A percentile compares a stretch with the other conserved stretches of the same genome.
phyloP scores from a whole-genome alignment of 37 sponge, comb jelly and placozoan species.

The Crambe crambe region DNA sequence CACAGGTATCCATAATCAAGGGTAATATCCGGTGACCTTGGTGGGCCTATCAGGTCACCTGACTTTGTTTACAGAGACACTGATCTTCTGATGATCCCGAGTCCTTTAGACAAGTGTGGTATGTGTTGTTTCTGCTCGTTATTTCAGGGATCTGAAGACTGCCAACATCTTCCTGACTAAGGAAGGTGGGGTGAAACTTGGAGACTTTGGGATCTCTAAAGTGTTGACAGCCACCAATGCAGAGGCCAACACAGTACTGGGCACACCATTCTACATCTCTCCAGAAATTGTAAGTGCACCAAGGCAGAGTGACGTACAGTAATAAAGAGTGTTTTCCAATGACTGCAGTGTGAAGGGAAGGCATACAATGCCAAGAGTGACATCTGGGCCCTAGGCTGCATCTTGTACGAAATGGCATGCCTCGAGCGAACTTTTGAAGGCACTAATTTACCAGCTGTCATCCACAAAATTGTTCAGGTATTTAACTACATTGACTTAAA shows the following conservation, averaged over 20 bases:
- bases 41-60: too few relatives aligned
- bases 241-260: slow-evolving; percentile 89
- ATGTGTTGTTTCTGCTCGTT: too few relatives aligned
- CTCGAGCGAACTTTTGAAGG: slow-evolving; percentile 92
- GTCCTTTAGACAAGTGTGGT: too few relatives aligned
- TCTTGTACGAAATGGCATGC: slow-evolving; percentile 79
- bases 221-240: slow-evolving; percentile 69
- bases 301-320: background rate
- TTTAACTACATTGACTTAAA: too few relatives aligned
- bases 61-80: too few relatives aligned
- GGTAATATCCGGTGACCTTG: too few relatives aligned
- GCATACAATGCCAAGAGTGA: slow-evolving; percentile 89
- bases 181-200: slow-evolving; percentile 89
- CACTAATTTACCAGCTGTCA: slow-evolving; percentile 91
- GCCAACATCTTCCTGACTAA: slow-evolving; percentile 96
- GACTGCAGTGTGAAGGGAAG: slow-evolving; percentile 97
- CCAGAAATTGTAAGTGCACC: slow-evolving; percentile 87
- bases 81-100: too few relatives aligned
- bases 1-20: slow-evolving; percentile 84
- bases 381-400: slow-evolving; percentile 66
- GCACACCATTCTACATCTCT: slow-evolving; percentile 98
- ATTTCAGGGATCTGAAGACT: slow-evolving; percentile 96
- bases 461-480: slow-evolving; percentile 93
- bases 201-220: slow-evolving; percentile 98
- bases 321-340: background rate